phyloP scores from a whole-genome alignment of 92 coral and sea anemone genomes.

The Parazoanthus darwini region DNA sequence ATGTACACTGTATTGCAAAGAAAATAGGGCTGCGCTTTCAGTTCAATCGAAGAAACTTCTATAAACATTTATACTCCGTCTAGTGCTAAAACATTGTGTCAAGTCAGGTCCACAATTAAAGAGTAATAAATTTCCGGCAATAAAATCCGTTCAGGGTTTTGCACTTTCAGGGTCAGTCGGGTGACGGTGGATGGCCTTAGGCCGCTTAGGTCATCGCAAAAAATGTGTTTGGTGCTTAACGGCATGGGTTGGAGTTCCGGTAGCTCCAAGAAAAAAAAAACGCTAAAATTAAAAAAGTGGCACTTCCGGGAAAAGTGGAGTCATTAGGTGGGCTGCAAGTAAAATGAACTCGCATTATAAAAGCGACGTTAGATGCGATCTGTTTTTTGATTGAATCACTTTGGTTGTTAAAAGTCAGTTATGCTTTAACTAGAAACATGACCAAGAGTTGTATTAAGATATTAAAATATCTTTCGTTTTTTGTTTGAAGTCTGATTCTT shows the following conservation, averaged over 20 bases:
- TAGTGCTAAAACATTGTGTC: neutral
- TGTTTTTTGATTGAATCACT: neutral
- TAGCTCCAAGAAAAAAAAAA: neutral
- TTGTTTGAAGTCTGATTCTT: too few relatives aligned
- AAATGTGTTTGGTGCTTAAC: neutral
- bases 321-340: conserved; percentile 26
- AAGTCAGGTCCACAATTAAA: neutral
- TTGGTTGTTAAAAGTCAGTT: too few relatives aligned
- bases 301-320: neutral
- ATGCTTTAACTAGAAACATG: too few relatives aligned
- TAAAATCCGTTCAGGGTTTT: too few relatives aligned
- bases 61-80: too few relatives aligned
- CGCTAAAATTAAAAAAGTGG: neutral
- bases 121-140: too few relatives aligned
- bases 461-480: too few relatives aligned
- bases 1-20: too few relatives aligned
- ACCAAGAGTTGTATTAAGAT: neutral
- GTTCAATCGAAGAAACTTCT: too few relatives aligned
- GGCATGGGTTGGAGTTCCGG: neutral
- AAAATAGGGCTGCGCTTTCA: neutral
- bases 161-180: too few relatives aligned
- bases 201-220: neutral
- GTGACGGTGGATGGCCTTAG: too few relatives aligned
- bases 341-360: neutral
- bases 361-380: neutral